These are phyloP conservation scores for Macrotus californicus DNA, from an alignment of 2,113 vertebrate genomes.

Conservation along the genomic window DNA sequence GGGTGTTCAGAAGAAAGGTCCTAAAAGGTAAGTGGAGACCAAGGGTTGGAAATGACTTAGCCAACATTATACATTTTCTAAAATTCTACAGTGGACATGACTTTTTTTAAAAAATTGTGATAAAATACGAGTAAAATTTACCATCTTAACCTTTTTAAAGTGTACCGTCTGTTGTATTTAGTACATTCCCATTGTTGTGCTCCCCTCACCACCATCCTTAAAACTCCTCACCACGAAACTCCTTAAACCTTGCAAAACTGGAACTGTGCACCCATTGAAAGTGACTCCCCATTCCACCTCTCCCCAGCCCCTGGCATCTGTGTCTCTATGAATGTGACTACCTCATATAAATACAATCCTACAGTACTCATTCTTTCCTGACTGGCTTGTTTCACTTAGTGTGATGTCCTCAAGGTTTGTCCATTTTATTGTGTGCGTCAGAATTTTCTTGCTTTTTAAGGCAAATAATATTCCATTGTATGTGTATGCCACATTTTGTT, in stretches of 20 bases:
- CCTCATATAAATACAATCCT: neutral
- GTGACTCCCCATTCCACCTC: too few species aligned
- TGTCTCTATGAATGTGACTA: neutral
- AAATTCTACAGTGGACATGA: neutral
- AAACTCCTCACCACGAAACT: neutral
- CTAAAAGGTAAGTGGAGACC: neutral
- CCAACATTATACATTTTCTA: neutral
- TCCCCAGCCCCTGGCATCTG: neutral
- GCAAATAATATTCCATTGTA: neutral
- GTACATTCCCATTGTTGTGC: too few species aligned
- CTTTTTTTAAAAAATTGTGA: neutral
- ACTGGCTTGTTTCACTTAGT: neutral
- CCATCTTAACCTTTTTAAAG: neutral
- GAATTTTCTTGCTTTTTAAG: neutral
- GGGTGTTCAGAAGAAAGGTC: neutral
- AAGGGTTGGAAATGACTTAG: neutral
- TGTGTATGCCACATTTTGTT: neutral
- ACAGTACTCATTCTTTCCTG: neutral
- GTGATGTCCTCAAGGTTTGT: neutral
- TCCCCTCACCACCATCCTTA: fast-evolving
- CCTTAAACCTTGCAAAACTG: neutral
- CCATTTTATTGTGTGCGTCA: neutral
- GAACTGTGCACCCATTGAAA: neutral
- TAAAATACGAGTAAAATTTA: neutral
- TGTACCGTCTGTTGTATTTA: neutral